Base-by-base conservation (phyloP, 2,888 invertebrate species). In the Syritta pipiens region DNA sequence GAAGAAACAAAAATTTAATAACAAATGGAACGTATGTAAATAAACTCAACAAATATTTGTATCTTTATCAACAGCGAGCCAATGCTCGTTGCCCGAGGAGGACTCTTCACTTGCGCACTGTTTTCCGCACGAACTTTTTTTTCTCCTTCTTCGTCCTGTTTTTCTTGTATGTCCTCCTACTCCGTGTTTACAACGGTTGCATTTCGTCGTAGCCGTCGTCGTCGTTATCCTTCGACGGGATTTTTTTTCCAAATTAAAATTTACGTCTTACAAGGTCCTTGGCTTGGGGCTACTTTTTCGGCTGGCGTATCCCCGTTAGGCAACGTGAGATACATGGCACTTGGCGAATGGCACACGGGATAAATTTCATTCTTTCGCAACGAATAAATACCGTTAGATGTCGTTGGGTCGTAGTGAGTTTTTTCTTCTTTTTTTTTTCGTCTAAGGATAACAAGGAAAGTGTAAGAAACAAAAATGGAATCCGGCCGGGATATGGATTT, bases 1-100 rank as follows among this genome's bases (percentile, higher is more conserved):
- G 40, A 22, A 35, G 40, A 57, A 51, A 26, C 35, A 49, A 68
- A 67, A 81, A 75, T 30, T 51, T 81, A 81, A 81, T 81, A 81
- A 63, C 53, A 74, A 62, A 67, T 62, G 68, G 59, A 57, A 74
- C 35, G 49, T 44, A 74, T 62, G 49, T 62, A 74, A 79, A 68
- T 72, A 79, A 60, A 79, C 62, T 57, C 67, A 12, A 12, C 62
- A 79, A 74, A 79, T 74, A 74, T 79, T 79, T 79, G 67, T 79
- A 74, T 79, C 55, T 51, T 32, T 74, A 77, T 72, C 59, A 67
- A 26, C 46, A 49, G 32, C 24, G 26, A 48, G 53, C 65, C 62
- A 62, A 74, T 30, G 62, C 44, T 68, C 42, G n/a, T n/a, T n/a
- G 62, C 48, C 65, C 44, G 14, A 51, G 74, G 62, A 74, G 49